Conservation (phyloP, 2,888 invertebrate genomes). For the Rotaria macrura region DNA sequence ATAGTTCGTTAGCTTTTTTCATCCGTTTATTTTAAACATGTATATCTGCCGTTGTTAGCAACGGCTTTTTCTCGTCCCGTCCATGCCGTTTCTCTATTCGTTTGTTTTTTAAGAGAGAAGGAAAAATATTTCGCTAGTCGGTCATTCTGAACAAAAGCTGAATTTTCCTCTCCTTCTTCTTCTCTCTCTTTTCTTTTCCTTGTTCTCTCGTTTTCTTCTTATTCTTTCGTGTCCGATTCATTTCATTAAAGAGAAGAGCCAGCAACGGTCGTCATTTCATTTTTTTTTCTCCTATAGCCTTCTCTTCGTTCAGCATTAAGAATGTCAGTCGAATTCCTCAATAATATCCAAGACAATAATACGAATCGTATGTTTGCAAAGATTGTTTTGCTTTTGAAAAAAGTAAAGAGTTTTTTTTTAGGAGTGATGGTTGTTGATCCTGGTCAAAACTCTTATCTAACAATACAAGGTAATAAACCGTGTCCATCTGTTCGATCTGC, state of each 20-base stretch:
- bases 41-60: neutral
- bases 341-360: neutral
- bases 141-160: neutral
- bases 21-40: neutral
- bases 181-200: neutral
- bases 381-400: too few species aligned
- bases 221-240: slow-evolving; percentile 3
- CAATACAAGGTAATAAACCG: neutral
- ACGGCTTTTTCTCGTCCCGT: neutral
- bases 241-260: neutral
- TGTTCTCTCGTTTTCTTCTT: neutral
- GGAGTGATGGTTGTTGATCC: neutral
- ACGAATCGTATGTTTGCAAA: neutral
- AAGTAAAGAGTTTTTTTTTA: neutral
- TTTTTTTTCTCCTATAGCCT: neutral
- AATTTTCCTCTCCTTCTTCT: neutral
- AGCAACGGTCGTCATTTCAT: slow-evolving; percentile 7
- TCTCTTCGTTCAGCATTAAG: neutral
- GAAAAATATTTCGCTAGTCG: neutral
- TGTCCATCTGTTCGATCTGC: neutral
- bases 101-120: neutral
- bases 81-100: neutral
- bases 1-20: neutral
- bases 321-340: neutral
- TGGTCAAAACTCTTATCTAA: neutral